Percentiles rank a stretch among this genome's conserved stretches.
Conservation (phyloP, 37 sponge, comb jelly and placozoan genomes). For the Aphrocallistes beatrix region DNA sequence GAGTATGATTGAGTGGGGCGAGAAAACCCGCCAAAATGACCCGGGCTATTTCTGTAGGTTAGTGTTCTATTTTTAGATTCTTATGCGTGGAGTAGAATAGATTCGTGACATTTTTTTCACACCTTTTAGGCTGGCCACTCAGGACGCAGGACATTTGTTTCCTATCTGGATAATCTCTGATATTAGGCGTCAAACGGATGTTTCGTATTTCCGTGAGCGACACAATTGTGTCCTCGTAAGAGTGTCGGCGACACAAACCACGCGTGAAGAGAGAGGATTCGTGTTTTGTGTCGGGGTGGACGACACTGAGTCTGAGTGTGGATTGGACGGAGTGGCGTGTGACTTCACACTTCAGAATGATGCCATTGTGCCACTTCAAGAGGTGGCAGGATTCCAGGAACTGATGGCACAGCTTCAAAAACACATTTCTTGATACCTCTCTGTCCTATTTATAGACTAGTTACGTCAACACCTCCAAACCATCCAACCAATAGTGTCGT, state of each 20-base stretch:
- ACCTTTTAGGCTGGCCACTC: slow-evolving; percentile 45
- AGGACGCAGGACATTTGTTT: slow-evolving; percentile 22
- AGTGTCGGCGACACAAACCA: slow-evolving; percentile 46
- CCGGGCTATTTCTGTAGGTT: slow-evolving; percentile 67
- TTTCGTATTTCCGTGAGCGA: slow-evolving; percentile 51
- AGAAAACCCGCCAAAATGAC: slow-evolving; percentile 37
- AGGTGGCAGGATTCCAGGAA: background rate
- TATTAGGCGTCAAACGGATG: slow-evolving; percentile 60
- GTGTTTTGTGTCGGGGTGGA: slow-evolving; percentile 59
- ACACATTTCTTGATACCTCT: background rate
- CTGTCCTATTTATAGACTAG: background rate
- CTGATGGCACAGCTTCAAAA: background rate
- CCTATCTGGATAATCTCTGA: slow-evolving; percentile 77
- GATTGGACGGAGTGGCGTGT: slow-evolving; percentile 47
- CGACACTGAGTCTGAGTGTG: slow-evolving; percentile 83
- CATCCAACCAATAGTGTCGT: no score
- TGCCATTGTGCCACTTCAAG: slow-evolving; percentile 24
- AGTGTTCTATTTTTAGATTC: background rate
- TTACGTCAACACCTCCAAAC: no score
- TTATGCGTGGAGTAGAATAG: no score
- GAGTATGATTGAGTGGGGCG: slow-evolving; percentile 85
- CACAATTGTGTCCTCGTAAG: slow-evolving; percentile 36
- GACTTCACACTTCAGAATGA: slow-evolving; percentile 54
- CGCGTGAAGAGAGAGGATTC: slow-evolving; percentile 65
- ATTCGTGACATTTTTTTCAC: background rate